Percentiles rank a stretch among this genome's conserved stretches.
Evolutionary conservation across 2,797 vertebrate genomes (phyloP).

Genomic region (Phoxinus dragarum): DNA sequence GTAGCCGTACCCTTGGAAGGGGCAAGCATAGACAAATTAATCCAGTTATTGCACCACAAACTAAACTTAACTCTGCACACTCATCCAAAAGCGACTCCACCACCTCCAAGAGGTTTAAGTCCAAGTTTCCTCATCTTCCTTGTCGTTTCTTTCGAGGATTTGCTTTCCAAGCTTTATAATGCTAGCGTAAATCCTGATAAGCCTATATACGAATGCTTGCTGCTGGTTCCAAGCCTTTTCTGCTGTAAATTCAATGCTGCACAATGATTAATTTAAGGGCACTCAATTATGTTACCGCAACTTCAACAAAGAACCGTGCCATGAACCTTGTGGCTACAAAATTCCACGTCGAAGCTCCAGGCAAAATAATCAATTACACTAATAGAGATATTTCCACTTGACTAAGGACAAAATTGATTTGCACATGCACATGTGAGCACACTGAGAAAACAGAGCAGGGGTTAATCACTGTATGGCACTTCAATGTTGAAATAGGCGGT

Average conservation of each 20-base stretch:
- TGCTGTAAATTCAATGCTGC: constrained; percentile 39
- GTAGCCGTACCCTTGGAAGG: constrained; percentile 34
- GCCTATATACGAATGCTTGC: constrained; percentile 26
- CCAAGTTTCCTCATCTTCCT: constrained; percentile 25
- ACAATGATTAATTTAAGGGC: constrained; percentile 39
- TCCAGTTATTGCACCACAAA: constrained; percentile 35
- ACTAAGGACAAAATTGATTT: constrained; percentile 60
- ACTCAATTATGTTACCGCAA: constrained; percentile 40
- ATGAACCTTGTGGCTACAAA: constrained; percentile 51
- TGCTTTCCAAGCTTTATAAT: constrained; percentile 51
- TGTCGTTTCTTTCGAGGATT: constrained; percentile 58
- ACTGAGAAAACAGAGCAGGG: constrained; percentile 48
- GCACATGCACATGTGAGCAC: constrained; percentile 43
- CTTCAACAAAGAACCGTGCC: constrained; percentile 48
- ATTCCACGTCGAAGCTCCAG: constrained; percentile 55
- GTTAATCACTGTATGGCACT: constrained; percentile 36
- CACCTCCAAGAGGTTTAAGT: constrained; percentile 51
- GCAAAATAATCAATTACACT: constrained; percentile 62
- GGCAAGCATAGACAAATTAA: constrained; percentile 37
- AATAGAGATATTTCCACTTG: constrained; percentile 62
- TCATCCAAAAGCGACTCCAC: constrained; percentile 50
- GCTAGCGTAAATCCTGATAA: constrained; percentile 43
- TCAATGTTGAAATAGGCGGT: constrained; percentile 56
- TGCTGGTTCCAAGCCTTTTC: constrained; percentile 7
- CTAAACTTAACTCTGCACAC: constrained; percentile 40